Evolutionary conservation across 2,888 invertebrate species (phyloP).

Genomic region (Scrobipalpa costella): DNA sequence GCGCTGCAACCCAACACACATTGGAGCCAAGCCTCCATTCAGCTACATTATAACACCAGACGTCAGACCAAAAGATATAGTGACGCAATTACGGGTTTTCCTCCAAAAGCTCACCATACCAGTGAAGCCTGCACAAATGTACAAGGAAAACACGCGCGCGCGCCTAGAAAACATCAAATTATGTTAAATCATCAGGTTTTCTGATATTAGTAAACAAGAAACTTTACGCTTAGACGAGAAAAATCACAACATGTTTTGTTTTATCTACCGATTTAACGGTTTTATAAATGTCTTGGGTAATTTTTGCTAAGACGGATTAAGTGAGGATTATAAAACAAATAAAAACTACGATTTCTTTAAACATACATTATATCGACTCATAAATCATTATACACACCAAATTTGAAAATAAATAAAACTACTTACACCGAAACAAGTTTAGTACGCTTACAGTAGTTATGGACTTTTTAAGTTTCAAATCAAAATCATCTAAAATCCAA

Average conservation of each 20-base stretch:
- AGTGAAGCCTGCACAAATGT: background rate
- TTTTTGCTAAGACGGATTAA: background rate
- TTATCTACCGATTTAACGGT: background rate
- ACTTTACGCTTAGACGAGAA: background rate
- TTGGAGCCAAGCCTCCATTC: conserved; percentile 9
- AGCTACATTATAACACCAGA: conserved; percentile 1
- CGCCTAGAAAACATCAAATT: too few relatives aligned
- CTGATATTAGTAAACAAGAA: background rate
- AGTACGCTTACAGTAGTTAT: too few relatives aligned
- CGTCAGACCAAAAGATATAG: background rate
- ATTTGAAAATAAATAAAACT: too few relatives aligned
- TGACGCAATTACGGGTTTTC: background rate
- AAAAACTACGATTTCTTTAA: too few relatives aligned
- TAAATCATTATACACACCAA: too few relatives aligned
- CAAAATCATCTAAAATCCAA: too few relatives aligned
- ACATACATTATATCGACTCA: too few relatives aligned
- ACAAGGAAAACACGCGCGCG: background rate
- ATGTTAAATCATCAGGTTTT: background rate
- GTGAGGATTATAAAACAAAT: too few relatives aligned
- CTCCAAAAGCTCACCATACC: conserved; percentile 15
- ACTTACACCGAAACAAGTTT: too few relatives aligned
- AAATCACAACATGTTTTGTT: background rate
- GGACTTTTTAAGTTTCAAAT: too few relatives aligned
- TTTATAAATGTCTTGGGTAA: background rate
- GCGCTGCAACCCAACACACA: conserved; percentile 22